phyloP scores from a whole-genome alignment of 2,797 vertebrate genomes.

The Bufotes viridis region DNA sequence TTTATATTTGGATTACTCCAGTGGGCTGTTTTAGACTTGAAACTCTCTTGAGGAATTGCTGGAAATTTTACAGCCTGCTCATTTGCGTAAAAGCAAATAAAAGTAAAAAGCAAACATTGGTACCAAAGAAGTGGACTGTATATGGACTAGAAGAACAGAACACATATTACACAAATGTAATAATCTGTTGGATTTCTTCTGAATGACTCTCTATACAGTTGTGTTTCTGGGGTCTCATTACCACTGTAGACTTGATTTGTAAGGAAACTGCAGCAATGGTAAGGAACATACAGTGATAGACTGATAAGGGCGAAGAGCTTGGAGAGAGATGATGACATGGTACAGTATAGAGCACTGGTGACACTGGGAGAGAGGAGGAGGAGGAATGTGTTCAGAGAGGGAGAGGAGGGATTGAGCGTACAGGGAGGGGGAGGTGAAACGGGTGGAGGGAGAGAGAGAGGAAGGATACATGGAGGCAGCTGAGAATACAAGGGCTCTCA shows the following conservation, averaged over 20 bases:
- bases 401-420: constrained; percentile 27
- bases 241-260: not conserved
- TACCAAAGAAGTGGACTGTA: not conserved
- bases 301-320: not conserved
- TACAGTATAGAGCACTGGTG: not conserved
- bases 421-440: constrained; percentile 20
- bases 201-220: not conserved
- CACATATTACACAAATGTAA: not conserved
- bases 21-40: not conserved
- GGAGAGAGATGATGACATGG: constrained; percentile 24
- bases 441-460: constrained; percentile 23
- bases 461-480: constrained; percentile 43
- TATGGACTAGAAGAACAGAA: not conserved
- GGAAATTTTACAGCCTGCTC: not conserved
- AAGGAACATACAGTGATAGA: not conserved
- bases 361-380: constrained; percentile 28
- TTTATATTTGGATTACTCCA: not conserved
- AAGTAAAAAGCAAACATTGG: not conserved
- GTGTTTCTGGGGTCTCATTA: not conserved
- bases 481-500: constrained; percentile 44
- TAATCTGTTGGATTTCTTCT: not conserved
- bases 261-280: not conserved
- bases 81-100: not conserved
- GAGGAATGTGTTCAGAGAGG: not conserved
- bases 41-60: not conserved